These are phyloP conservation scores for Florisuga fusca DNA, from an alignment of 2,797 vertebrate genomes.

Conservation along the genomic window DNA sequence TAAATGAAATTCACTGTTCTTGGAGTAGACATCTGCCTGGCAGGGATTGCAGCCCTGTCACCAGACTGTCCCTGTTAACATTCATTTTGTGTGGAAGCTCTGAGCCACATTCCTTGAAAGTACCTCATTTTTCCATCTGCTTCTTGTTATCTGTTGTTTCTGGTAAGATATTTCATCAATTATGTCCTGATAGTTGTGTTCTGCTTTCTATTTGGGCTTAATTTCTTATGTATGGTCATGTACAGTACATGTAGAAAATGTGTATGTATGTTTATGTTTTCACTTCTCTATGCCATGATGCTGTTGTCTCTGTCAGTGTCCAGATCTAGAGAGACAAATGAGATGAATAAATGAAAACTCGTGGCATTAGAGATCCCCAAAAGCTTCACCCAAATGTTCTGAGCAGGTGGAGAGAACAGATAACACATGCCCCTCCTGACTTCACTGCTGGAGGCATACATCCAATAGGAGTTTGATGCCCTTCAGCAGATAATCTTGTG, in stretches of 20 bases:
- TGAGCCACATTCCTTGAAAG: background rate
- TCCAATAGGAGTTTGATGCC: background rate
- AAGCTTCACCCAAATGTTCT: constrained; percentile 2
- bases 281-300: background rate
- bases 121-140: constrained; percentile 3
- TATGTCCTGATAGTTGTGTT: background rate
- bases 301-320: background rate
- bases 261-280: background rate
- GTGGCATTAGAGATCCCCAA: background rate
- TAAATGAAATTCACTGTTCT: constrained; percentile 3
- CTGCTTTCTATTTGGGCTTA: background rate
- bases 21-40: background rate
- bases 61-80: background rate
- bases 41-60: constrained; percentile 2
- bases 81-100: background rate
- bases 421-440: background rate
- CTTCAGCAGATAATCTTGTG: background rate
- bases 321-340: constrained; percentile 16
- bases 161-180: background rate
- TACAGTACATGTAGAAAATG: background rate
- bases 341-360: constrained; percentile 17
- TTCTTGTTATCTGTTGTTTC: constrained; percentile 5
- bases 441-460: background rate
- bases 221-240: background rate
- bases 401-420: constrained; percentile 15